Conservation (phyloP, 2,113 vertebrate species). For the Trachemys scripta region DNA sequence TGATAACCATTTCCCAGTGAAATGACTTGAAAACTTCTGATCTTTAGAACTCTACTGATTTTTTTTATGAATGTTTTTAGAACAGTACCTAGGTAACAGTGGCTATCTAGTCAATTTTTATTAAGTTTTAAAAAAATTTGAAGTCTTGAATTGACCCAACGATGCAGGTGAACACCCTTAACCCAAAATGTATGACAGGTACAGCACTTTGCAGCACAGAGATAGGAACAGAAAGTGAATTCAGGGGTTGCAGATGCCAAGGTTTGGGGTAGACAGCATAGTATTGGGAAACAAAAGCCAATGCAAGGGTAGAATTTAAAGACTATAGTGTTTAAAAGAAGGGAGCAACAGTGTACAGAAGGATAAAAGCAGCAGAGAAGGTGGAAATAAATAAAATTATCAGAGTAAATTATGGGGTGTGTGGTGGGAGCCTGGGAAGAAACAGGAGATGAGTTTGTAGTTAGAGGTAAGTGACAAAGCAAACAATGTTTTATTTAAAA, state of each 20-base stretch:
- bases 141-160: neutral
- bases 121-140: no score
- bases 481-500: neutral
- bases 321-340: neutral
- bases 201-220: neutral
- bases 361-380: neutral
- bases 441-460: neutral
- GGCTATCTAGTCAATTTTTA: neutral
- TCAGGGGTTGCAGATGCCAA: neutral
- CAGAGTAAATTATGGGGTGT: neutral
- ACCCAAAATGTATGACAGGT: neutral
- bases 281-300: neutral
- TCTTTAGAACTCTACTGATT: neutral
- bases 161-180: neutral
- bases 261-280: neutral
- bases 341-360: rapidly evolving
- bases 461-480: neutral
- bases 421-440: neutral
- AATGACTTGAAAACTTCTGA: neutral
- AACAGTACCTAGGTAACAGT: neutral
- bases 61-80: neutral
- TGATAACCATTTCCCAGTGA: neutral
- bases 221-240: rapidly evolving
- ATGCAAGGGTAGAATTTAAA: neutral
- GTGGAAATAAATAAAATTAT: neutral